A percentile compares a stretch with the other conserved stretches of the same genome.
These are phyloP conservation scores for Phylloscopus collybita DNA, from an alignment of 2,797 vertebrate genomes.

Conservation along the genomic window DNA sequence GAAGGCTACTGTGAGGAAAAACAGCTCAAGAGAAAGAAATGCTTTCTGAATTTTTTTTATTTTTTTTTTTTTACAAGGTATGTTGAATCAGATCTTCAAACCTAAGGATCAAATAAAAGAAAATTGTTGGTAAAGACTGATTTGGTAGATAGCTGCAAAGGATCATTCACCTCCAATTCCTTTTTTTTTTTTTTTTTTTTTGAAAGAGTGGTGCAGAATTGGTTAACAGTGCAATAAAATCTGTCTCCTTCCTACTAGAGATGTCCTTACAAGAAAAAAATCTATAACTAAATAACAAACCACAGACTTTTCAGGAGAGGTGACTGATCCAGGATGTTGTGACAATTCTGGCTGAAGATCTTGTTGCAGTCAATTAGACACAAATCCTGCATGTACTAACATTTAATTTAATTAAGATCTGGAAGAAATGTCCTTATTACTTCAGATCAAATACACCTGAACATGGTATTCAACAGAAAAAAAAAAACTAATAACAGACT, in stretches of 20 bases:
- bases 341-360: background rate
- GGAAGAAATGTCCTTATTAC: background rate
- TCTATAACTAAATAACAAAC: background rate
- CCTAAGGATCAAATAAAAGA: background rate
- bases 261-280: background rate
- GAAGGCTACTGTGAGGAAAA: background rate
- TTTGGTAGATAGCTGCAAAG: background rate
- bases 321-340: background rate
- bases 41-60: background rate
- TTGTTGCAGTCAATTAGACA: background rate
- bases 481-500: background rate
- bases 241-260: background rate
- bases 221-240: background rate
- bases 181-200: background rate
- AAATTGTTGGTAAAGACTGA: background rate
- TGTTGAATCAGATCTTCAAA: slow-evolving; percentile 5
- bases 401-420: background rate
- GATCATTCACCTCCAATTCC: background rate
- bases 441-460: background rate
- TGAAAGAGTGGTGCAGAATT: background rate
- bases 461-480: background rate
- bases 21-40: slow-evolving; percentile 27
- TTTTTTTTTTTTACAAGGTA: background rate
- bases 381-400: background rate
- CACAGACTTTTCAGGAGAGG: background rate